phyloP scores from a whole-genome alignment of 1,140 invertebrate species.

The Diuraphis noxia region DNA sequence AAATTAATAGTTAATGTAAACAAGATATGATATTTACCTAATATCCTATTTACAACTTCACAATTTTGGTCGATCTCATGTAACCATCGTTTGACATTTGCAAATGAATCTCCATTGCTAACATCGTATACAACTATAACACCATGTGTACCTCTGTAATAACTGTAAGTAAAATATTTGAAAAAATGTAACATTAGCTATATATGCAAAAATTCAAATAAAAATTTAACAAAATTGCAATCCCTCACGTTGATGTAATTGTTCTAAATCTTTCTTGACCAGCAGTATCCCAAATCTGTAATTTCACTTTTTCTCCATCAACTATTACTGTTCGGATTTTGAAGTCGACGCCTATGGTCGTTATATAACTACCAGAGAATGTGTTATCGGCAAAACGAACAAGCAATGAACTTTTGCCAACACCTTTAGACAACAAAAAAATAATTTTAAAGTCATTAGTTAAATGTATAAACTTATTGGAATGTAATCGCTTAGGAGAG shows the following conservation, averaged over 20 bases:
- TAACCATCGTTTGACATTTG: slow-evolving; percentile 96
- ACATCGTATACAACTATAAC: slow-evolving; percentile 99
- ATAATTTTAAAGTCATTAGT: not conserved
- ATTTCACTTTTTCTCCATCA: slow-evolving; percentile 92
- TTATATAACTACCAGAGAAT: slow-evolving; percentile 98
- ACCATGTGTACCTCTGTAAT: slow-evolving; percentile 98
- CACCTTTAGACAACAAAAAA: slow-evolving; percentile 69
- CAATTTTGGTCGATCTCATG: slow-evolving; percentile 99
- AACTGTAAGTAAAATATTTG: slow-evolving; percentile 66
- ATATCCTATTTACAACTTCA: slow-evolving; percentile 98
- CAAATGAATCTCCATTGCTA: slow-evolving; percentile 97
- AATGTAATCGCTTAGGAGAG: not conserved
- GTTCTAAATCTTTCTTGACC: slow-evolving; percentile 93
- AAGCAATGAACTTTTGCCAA: slow-evolving; percentile 97
- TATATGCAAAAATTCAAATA: not conserved
- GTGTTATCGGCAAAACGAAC: slow-evolving; percentile 97
- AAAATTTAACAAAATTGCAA: slow-evolving; percentile 54
- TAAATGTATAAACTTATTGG: not conserved
- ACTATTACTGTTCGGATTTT: slow-evolving; percentile 97
- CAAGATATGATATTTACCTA: slow-evolving; percentile 69
- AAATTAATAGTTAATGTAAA: not conserved
- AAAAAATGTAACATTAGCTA: slow-evolving; percentile 17
- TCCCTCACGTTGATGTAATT: slow-evolving; percentile 84
- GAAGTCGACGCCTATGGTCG: slow-evolving; percentile 99
- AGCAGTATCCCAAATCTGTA: slow-evolving; percentile 98